Conservation (phyloP, 1,140 invertebrate species). For the Idris sp. region DNA sequence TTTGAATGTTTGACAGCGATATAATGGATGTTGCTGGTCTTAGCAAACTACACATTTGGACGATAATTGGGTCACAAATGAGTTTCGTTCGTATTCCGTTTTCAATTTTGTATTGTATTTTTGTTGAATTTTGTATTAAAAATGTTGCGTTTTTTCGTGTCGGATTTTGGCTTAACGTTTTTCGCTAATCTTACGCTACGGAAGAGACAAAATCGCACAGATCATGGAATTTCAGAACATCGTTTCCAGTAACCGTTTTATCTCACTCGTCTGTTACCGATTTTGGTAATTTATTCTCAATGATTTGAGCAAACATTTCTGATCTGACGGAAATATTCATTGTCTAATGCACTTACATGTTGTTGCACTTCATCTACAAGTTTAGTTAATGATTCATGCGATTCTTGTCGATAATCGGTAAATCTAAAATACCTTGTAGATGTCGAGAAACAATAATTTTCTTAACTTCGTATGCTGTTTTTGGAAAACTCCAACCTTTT, state of each 20-base stretch:
- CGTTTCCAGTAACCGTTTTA: neutral
- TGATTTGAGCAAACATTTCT: slow-evolving; percentile 11
- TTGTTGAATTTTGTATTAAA: neutral
- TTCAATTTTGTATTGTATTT: neutral
- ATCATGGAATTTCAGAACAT: slow-evolving; percentile 6
- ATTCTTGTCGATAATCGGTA: slow-evolving; percentile 4
- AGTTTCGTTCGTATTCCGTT: neutral
- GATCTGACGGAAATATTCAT: slow-evolving; percentile 1
- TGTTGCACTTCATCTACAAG: slow-evolving; percentile 1
- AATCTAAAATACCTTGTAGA: slow-evolving; percentile 18
- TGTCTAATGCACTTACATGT: slow-evolving; percentile 2
- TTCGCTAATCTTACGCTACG: too few relatives aligned
- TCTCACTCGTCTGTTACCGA: slow-evolving; percentile 12
- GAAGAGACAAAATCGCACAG: slow-evolving; percentile 2
- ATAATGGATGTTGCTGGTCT: neutral
- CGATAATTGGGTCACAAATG: neutral
- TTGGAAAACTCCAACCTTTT: slow-evolving; percentile 41
- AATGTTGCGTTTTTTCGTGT: neutral
- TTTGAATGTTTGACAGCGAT: slow-evolving; percentile 13
- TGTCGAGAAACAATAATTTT: slow-evolving; percentile 46
- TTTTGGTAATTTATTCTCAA: slow-evolving; percentile 8
- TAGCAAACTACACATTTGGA: neutral
- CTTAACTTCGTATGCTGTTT: slow-evolving; percentile 45
- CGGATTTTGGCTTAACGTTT: too few relatives aligned
- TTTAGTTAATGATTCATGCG: slow-evolving; percentile 4